Base-by-base conservation (phyloP, 2,113 vertebrate species). In the Myrmophylax atrothorax region DNA sequence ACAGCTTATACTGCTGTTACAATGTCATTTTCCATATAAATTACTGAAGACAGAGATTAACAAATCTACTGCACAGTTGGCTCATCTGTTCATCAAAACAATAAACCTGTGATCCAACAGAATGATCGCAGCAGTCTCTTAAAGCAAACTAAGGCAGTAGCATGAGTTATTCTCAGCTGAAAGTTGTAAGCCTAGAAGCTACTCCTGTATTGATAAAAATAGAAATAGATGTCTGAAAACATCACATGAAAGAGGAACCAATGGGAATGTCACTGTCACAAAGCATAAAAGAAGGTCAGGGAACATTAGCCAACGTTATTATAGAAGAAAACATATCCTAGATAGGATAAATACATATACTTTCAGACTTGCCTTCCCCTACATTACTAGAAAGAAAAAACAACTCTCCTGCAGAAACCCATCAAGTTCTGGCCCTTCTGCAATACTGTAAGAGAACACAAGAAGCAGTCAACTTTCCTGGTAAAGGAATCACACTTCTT, bases 111-210 rank as follows among this genome's bases (percentile, higher is more conserved):
- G 77, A 82, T 35, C 87, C 10, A 87, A 62, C 14, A 64, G 26
- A 56, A 42, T 1, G 2, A 72, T 87, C 80, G 70, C 3, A 75
- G 40, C 49, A 58, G 25, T 37, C 35, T 82, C 42, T 62, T 77
- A 83, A 95, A 81, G 77, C 73, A 93, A 93, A 90, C 63, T 70
- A 70, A 91, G 42, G 28, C 8, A 2, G 63, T 77, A 53, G 68
- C 31, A 90, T 90, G 56, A 70, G 38, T 56, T 96, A 76, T 55
- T 95, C 90, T 96, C 90, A 97, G 91, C 85, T 93, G 88, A 89
- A 96, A 91, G 93, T 93, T 79, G 55, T 66, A 95, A 96, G 89
- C 86, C 94, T 95, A 74, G 77, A 90, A 96, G 89, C 80, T 83
- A 91, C 50, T 89, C 85, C 28, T 72, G 49, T 70, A 56, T 3